Evolutionary conservation across 92 coral and sea anemone species (phyloP), one percentile per base, ranked within the genome.

Genomic region (Pocillopora meandrina): DNA sequence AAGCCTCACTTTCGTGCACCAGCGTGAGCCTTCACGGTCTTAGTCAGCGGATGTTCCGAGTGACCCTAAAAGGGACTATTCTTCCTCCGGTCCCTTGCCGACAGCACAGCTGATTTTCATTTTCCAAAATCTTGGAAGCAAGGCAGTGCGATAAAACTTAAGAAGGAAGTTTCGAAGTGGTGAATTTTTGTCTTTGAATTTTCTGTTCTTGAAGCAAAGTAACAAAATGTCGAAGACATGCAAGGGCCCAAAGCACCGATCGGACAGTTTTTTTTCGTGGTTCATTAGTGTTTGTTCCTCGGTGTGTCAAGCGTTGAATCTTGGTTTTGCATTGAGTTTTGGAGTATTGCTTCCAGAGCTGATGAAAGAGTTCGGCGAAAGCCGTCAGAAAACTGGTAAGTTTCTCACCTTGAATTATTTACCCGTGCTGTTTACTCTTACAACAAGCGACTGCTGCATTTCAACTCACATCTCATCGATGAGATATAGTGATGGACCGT

Each of bases 241-340:
- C 62, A 59, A 59, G 18, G 18, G 62, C 3, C 62, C 18, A 16
- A 12, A 59, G 17, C 81, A 61, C 35, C 66, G 9, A 9, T 23
- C n/a, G 35, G 81, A 76, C 66, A 76, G 81, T 76, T 15, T 35
- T 52, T 60, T 67, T 65, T 76, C 81, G 3, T 76, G 81, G 81
- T 10, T 76, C 16, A 68, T 76, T 15, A 58, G 81, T 23, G 3
- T 60, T 20, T 76, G 55, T 17, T 67, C 81, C 2, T 18, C 57
- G 0, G 15, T 61, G 17, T 17, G 31, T 20, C 12, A 34, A 1
- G 56, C 81, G 34, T 17, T 55, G 3, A 9, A 74, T 6, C 35
- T 74, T 56, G 78, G 78, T 2, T 55, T 74, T 33, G 57, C 34
- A 1, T 6, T 74, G 6, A 74, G 78, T 18, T 74, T 52, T n/a